Conservation (phyloP, 2,888 invertebrate species). For the Crossocerus cetratus region DNA sequence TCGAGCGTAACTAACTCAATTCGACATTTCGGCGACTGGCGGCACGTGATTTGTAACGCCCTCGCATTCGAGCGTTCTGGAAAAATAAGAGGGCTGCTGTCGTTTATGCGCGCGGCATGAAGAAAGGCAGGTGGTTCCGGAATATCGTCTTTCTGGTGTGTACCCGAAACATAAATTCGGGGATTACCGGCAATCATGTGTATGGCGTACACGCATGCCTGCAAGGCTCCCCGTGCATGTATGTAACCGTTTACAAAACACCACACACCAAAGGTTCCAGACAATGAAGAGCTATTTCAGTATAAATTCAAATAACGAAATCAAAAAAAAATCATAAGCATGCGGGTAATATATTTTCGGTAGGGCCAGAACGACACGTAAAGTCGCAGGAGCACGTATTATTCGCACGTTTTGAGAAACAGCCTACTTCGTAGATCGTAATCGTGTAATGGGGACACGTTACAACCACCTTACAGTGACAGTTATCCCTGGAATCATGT, state of each 20-base stretch:
- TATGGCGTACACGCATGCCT: too few species aligned
- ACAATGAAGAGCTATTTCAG: too few species aligned
- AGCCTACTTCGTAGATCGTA: slow-evolving; percentile 26
- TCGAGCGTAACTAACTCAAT: neutral
- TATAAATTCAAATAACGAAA: too few species aligned
- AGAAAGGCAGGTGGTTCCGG: neutral
- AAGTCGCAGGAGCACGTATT: slow-evolving; percentile 17
- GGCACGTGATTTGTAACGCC: slow-evolving; percentile 34
- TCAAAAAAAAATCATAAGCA: neutral
- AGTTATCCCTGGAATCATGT: too few species aligned
- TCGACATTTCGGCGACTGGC: neutral
- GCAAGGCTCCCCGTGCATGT: too few species aligned
- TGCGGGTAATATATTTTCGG: slow-evolving; percentile 18
- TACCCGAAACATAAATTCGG: slow-evolving; percentile 40
- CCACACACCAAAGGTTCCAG: too few species aligned
- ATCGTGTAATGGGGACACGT: slow-evolving; percentile 4
- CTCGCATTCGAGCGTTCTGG: slow-evolving; percentile 30
- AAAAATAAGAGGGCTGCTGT: slow-evolving; percentile 19
- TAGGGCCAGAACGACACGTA: neutral
- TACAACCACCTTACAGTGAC: neutral
- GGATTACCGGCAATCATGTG: slow-evolving; percentile 9
- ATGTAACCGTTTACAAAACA: too few species aligned
- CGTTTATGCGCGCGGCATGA: slow-evolving; percentile 20
- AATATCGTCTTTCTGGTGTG: slow-evolving; percentile 30
- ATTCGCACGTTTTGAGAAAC: slow-evolving; percentile 38